Conservation (phyloP, 2,113 vertebrate species). For the Mustela nigripes region DNA sequence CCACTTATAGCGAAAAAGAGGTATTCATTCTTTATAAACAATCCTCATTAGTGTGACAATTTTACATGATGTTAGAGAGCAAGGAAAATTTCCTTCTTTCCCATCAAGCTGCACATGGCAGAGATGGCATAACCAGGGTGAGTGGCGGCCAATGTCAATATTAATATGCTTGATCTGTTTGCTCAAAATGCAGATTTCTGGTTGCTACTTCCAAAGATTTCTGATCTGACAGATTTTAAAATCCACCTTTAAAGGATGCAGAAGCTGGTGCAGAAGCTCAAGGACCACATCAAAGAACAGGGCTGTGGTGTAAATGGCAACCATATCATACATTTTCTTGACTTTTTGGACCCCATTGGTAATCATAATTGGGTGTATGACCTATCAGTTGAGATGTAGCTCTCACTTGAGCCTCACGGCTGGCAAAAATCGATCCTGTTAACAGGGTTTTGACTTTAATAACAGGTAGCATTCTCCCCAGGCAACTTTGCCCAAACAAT, state of each 20-base stretch:
- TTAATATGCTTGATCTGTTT: neutral
- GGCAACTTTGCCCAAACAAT: constrained; percentile 37
- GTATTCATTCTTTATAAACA: neutral
- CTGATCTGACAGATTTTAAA: neutral
- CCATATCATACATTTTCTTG: neutral
- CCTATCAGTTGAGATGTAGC: neutral
- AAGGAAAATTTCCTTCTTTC: neutral
- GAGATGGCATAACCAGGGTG: neutral
- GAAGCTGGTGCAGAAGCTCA: neutral
- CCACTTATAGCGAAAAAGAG: neutral
- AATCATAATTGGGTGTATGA: neutral
- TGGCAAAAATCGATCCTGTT: constrained; percentile 34
- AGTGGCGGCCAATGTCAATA: neutral
- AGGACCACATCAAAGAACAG: neutral
- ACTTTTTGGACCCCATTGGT: neutral
- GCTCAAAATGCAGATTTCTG: neutral
- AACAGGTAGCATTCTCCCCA: constrained; percentile 19
- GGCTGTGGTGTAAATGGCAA: neutral
- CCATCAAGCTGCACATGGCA: neutral
- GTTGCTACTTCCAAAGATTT: neutral
- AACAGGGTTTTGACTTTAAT: constrained; percentile 42
- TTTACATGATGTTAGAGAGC: neutral
- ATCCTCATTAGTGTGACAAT: neutral
- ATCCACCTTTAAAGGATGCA: neutral
- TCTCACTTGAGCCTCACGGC: constrained; percentile 4